These are phyloP conservation scores for Trinorchestia longiramus DNA, from an alignment of 1,140 invertebrate species.

Conservation along the genomic window DNA sequence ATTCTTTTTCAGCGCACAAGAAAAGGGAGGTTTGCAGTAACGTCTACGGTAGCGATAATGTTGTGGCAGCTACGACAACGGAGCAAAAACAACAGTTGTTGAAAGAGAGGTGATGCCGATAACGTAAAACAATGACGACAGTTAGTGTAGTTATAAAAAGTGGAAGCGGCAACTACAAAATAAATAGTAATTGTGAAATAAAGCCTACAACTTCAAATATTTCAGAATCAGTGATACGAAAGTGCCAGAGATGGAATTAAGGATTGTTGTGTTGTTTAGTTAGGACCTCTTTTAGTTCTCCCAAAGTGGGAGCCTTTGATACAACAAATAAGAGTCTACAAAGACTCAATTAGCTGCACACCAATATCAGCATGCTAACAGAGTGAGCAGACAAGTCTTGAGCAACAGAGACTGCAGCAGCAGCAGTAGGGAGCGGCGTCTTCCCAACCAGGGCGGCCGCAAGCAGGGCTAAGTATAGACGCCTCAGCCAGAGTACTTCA, in stretches of 20 bases:
- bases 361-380: background rate
- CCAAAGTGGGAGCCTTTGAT: background rate
- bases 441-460: background rate
- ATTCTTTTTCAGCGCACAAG: background rate
- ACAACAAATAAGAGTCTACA: background rate
- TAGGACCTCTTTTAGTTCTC: background rate
- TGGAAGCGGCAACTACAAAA: background rate
- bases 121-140: background rate
- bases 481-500: background rate
- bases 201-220: background rate
- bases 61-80: background rate
- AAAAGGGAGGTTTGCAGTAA: background rate
- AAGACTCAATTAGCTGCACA: no score
- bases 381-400: background rate
- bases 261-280: background rate
- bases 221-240: background rate
- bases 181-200: background rate
- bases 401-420: background rate
- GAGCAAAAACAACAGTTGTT: background rate
- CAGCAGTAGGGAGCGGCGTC: background rate
- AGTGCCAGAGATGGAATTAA: background rate
- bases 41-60: background rate
- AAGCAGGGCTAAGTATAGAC: background rate
- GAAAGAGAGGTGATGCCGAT: background rate
- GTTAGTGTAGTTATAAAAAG: background rate